phyloP scores from a whole-genome alignment of 2,113 vertebrate genomes.

The Thamnaconus septentrionalis region DNA sequence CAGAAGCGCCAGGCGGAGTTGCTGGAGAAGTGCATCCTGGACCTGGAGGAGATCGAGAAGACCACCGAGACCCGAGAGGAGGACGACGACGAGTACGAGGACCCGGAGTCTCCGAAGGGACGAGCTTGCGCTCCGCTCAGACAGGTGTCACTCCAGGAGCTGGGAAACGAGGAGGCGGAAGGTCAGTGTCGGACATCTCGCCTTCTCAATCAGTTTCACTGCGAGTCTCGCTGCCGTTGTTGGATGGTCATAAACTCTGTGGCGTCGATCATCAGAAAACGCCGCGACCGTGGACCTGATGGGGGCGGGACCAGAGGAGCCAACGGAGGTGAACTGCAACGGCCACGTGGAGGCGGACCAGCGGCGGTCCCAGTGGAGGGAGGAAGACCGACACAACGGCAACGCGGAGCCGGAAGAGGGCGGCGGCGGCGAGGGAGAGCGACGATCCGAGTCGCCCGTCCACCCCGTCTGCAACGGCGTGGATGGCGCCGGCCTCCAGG shows the following conservation, averaged over 20 bases:
- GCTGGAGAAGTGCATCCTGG: slow-evolving; percentile 93
- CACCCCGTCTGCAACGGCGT: slow-evolving; percentile 68
- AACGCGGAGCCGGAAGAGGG: slow-evolving; percentile 70
- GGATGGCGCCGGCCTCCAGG: slow-evolving; percentile 36
- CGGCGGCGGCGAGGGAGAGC: slow-evolving; percentile 29
- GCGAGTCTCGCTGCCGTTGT: neutral
- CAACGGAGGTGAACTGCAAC: slow-evolving; percentile 85
- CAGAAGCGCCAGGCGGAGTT: slow-evolving; percentile 95
- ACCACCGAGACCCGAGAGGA: slow-evolving; percentile 77
- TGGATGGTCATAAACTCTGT: neutral
- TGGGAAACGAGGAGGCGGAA: slow-evolving; percentile 42
- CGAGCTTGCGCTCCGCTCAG: slow-evolving; percentile 69
- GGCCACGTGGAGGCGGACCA: slow-evolving; percentile 75
- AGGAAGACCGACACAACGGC: slow-evolving; percentile 86
- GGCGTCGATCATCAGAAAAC: slow-evolving; percentile 39
- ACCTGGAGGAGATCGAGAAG: slow-evolving; percentile 93
- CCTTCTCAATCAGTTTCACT: too few species aligned
- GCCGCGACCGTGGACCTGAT: slow-evolving; percentile 26
- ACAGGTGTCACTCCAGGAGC: slow-evolving; percentile 64
- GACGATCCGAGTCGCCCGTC: slow-evolving; percentile 26
- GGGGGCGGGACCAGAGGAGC: slow-evolving; percentile 45
- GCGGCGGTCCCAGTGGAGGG: slow-evolving; percentile 68
- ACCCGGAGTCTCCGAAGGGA: slow-evolving; percentile 80
- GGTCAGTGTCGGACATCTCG: slow-evolving; percentile 41
- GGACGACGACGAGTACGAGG: slow-evolving; percentile 78